phyloP scores from a whole-genome alignment of 2,888 invertebrate species.

The Eledona agricola region DNA sequence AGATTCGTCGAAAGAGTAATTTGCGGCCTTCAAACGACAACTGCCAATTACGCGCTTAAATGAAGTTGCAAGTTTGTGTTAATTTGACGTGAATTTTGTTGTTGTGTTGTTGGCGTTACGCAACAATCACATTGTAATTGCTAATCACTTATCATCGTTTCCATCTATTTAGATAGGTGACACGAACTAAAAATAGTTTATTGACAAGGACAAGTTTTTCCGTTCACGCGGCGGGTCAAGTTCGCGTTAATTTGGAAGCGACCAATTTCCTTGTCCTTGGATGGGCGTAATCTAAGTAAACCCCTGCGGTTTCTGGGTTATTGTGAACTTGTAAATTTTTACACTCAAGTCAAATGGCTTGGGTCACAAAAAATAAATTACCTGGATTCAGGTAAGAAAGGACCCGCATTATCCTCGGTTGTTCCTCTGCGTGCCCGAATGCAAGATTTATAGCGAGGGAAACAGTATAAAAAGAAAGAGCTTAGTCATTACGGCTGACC shows the following conservation, averaged over 20 bases:
- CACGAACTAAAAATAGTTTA: conserved; percentile 30
- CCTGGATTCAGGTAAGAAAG: conserved; percentile 28
- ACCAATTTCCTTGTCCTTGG: no score
- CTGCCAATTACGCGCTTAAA: conserved; percentile 14
- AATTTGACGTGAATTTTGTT: conserved; percentile 19
- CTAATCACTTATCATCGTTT: conserved; percentile 26
- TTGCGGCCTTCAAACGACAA: conserved; percentile 15
- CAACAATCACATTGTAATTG: conserved; percentile 24
- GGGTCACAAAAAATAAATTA: conserved; percentile 31
- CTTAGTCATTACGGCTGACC: conserved; percentile 20
- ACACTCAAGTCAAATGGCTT: conserved; percentile 27
- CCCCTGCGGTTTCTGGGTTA: conserved; percentile 27
- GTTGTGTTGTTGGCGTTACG: conserved; percentile 23
- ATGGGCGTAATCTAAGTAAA: conserved; percentile 24
- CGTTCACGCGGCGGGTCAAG: conserved; percentile 27
- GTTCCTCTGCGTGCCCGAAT: conserved; percentile 17
- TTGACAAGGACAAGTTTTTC: conserved; percentile 26
- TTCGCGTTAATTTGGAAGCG: conserved; percentile 33
- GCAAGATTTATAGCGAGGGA: conserved; percentile 23
- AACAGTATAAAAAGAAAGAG: conserved; percentile 17
- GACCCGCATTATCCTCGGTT: conserved; percentile 22
- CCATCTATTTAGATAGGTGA: conserved; percentile 31
- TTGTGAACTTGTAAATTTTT: conserved; percentile 33
- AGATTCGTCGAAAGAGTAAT: not conserved
- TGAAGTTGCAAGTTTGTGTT: conserved; percentile 14